These are phyloP conservation scores for Malacoraja senta DNA, from an alignment of 2,797 vertebrate genomes.

Conservation along the genomic window DNA sequence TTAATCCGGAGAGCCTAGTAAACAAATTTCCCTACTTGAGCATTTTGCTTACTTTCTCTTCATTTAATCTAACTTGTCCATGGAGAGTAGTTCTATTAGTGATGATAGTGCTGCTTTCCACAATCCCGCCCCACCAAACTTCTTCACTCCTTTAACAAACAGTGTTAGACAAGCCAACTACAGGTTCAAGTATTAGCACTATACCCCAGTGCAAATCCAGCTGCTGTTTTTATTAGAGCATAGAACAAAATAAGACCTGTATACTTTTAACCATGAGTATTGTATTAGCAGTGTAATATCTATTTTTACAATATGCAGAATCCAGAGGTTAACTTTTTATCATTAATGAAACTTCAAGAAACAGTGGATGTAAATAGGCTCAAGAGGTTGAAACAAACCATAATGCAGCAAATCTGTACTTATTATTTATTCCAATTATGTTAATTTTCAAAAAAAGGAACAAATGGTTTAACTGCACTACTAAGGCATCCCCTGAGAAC, in stretches of 20 bases:
- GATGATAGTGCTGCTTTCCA: conserved; percentile 49
- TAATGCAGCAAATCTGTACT: conserved; percentile 27
- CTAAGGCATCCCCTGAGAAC: neutral
- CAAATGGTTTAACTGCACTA: conserved; percentile 44
- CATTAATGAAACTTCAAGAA: conserved; percentile 14
- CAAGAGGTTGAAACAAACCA: conserved; percentile 25
- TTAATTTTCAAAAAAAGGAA: conserved; percentile 39
- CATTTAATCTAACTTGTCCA: conserved; percentile 45
- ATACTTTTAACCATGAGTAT: conserved; percentile 54
- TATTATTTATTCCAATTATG: conserved; percentile 44
- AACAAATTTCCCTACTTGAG: conserved; percentile 45
- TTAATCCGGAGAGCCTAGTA: conserved; percentile 41
- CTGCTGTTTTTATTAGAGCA: conserved; percentile 47
- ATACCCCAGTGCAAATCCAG: conserved; percentile 37
- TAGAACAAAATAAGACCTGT: conserved; percentile 49
- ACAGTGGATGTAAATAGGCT: conserved; percentile 36
- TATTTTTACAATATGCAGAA: conserved; percentile 56
- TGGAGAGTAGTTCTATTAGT: conserved; percentile 46
- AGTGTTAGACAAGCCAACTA: conserved; percentile 31
- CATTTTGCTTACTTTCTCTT: conserved; percentile 51
- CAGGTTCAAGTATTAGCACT: conserved; percentile 44
- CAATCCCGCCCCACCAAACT: conserved; percentile 15
- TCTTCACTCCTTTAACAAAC: conserved; percentile 45
- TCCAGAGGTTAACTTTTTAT: conserved; percentile 47
- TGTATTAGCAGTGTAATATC: conserved; percentile 56